A percentile compares a stretch with the other conserved stretches of the same genome.
Conservation (phyloP, 2,797 vertebrate species). For the Falco biarmicus region DNA sequence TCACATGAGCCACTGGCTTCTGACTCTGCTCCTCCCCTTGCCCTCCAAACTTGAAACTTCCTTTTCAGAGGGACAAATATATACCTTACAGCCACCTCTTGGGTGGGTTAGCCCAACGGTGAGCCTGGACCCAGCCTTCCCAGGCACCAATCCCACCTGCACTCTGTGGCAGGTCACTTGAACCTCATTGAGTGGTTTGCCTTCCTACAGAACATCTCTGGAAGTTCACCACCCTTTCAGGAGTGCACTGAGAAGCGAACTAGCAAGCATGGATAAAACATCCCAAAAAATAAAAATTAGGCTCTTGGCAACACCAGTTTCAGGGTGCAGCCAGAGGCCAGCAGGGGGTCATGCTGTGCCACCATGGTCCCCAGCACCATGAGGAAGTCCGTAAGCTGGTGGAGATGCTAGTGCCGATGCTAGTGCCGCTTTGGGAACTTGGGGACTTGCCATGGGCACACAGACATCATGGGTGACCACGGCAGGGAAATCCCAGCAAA, state of each 20-base stretch:
- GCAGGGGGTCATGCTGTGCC: not conserved
- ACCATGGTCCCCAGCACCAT: not conserved
- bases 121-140: not conserved
- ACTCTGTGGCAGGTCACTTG: not conserved
- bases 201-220: not conserved
- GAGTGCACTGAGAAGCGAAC: not conserved
- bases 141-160: not conserved
- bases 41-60: not conserved
- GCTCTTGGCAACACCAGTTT: not conserved
- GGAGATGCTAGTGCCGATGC: not conserved
- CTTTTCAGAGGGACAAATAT: not conserved
- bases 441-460: not conserved
- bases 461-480: fast-evolving
- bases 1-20: not conserved
- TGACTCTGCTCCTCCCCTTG: not conserved
- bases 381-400: not conserved
- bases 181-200: fast-evolving
- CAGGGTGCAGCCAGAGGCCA: not conserved
- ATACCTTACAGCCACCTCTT: not conserved
- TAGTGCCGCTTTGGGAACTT: not conserved
- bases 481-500: not conserved
- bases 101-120: fast-evolving
- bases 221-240: not conserved
- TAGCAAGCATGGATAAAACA: not conserved
- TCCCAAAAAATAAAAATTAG: not conserved